These are phyloP conservation scores for Gymnodraco acuticeps DNA, from an alignment of 2,797 vertebrate genomes.

Conservation along the genomic window DNA sequence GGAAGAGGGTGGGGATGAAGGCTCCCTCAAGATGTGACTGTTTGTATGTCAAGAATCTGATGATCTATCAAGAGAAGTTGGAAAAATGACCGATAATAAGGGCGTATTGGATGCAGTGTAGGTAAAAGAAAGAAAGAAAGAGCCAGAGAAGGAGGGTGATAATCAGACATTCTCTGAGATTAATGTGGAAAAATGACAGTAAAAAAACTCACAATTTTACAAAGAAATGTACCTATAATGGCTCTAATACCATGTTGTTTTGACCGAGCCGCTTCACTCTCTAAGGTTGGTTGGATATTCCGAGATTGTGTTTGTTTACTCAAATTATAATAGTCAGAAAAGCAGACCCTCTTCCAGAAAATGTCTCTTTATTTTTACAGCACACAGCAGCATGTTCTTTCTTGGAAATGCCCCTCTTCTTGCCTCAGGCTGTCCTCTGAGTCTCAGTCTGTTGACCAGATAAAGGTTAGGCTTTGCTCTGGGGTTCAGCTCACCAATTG, in stretches of 20 bases:
- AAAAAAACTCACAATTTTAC: no score
- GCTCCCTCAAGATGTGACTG: constrained; percentile 24
- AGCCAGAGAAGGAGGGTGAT: no score
- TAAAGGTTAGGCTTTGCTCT: constrained; percentile 56
- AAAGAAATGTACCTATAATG: no score
- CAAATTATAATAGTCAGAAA: background rate
- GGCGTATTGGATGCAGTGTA: no score
- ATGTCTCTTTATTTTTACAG: background rate
- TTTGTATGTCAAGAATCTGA: constrained; percentile 8
- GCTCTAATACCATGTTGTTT: no score
- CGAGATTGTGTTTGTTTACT: background rate
- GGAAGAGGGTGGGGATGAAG: constrained; percentile 14
- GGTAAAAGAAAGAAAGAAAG: no score
- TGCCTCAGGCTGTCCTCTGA: constrained; percentile 32
- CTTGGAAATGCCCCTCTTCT: background rate
- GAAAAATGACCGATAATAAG: background rate
- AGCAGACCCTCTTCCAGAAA: background rate
- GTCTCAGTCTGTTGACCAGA: constrained; percentile 14
- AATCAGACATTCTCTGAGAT: no score
- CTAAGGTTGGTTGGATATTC: background rate
- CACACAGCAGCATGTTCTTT: constrained; percentile 1
- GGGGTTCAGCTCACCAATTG: constrained; percentile 30
- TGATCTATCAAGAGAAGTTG: background rate
- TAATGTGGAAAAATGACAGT: no score
- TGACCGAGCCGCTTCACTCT: background rate